A percentile compares a stretch with the other conserved stretches of the same genome.
Conservation (phyloP, 2,113 vertebrate genomes). For the Piliocolobus tephrosceles region DNA sequence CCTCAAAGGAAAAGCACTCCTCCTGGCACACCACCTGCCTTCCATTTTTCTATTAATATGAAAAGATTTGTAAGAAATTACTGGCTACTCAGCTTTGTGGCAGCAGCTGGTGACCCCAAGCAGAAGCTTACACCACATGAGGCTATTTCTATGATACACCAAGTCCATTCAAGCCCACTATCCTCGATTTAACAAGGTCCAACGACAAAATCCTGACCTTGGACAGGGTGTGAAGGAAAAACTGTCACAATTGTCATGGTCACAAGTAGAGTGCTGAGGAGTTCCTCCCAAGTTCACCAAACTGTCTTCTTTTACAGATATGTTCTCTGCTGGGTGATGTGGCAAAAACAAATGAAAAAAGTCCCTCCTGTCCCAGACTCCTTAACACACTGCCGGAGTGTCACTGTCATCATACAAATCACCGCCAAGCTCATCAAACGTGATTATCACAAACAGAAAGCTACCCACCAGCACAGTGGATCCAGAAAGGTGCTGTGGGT, state of each 20-base stretch:
- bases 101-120: constrained; percentile 58
- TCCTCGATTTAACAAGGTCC: constrained; percentile 6
- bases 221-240: background rate
- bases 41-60: constrained; percentile 38
- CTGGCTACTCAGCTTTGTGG: constrained; percentile 44
- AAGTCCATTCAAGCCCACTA: background rate
- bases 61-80: constrained; percentile 47
- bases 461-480: background rate
- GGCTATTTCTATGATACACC: background rate
- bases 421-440: background rate
- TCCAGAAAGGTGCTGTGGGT: background rate
- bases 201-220: background rate
- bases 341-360: background rate
- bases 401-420: background rate
- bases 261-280: background rate
- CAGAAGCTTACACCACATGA: constrained; percentile 8
- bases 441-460: background rate
- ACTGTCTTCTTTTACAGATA: rapidly evolving
- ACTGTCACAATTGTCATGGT: background rate
- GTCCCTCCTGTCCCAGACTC: background rate
- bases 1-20: constrained; percentile 9
- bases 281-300: rapidly evolving
- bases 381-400: rapidly evolving
- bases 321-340: rapidly evolving
- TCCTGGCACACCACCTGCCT: constrained; percentile 25